Evolutionary conservation across 1,140 invertebrate genomes (phyloP).

Genomic region (Brachionus angularis): DNA sequence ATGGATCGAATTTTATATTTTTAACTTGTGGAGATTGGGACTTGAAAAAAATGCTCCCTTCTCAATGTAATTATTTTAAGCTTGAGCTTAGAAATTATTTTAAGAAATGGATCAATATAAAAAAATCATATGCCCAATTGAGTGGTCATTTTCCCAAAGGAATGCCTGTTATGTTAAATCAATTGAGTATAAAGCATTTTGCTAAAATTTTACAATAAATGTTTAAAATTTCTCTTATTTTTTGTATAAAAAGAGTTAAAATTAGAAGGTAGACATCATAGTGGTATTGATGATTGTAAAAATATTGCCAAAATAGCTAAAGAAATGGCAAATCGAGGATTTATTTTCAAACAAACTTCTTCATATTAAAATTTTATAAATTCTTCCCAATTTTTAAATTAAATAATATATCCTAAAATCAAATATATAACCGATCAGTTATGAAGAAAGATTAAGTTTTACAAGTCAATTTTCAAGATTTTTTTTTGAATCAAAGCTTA

Average conservation of each 20-base stretch:
- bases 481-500: no score
- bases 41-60: conserved; percentile 63
- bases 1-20: conserved; percentile 56
- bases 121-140: conserved; percentile 55
- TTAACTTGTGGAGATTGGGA: conserved; percentile 68
- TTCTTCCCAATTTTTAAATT: no score
- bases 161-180: conserved; percentile 54
- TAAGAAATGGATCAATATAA: conserved; percentile 64
- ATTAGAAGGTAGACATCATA: conserved; percentile 55
- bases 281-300: conserved; percentile 60
- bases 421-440: no score
- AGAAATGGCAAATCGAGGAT: conserved; percentile 49
- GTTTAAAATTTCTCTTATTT: background rate
- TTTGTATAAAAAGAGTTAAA: background rate
- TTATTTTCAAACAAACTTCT: conserved; percentile 48
- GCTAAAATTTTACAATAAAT: background rate
- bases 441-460: no score
- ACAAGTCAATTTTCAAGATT: no score
- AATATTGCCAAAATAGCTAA: conserved; percentile 56
- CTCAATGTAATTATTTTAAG: conserved; percentile 60
- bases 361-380: no score
- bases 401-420: no score
- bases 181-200: conserved; percentile 50
- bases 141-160: conserved; percentile 52
- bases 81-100: conserved; percentile 60